Evolutionary conservation across 2,888 invertebrate species (phyloP).

Genomic region (Sisyra nigra): DNA sequence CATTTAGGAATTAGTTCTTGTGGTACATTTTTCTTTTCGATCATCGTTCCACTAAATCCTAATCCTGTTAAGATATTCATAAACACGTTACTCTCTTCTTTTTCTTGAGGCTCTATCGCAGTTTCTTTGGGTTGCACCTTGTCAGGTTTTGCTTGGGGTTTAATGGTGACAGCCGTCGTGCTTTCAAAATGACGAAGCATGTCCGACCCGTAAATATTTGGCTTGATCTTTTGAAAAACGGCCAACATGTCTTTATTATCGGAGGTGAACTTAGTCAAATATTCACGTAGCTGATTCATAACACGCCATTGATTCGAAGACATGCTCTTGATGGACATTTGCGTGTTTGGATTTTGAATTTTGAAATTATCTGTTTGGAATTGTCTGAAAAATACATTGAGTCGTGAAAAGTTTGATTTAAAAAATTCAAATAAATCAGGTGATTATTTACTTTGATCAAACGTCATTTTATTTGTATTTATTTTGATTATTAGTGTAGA

Average conservation of each 20-base stretch:
- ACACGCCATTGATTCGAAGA: too few relatives aligned
- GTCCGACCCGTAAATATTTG: slow-evolving; percentile 22
- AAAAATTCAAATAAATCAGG: too few relatives aligned
- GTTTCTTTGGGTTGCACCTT: slow-evolving; percentile 8
- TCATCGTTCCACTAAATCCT: slow-evolving; percentile 19
- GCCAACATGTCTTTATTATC: slow-evolving; percentile 19
- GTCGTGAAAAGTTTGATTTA: too few relatives aligned
- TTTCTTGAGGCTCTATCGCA: slow-evolving; percentile 9
- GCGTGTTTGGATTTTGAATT: too few relatives aligned
- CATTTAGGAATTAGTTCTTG: slow-evolving; percentile 10
- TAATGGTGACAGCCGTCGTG: slow-evolving; percentile 11
- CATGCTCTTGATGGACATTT: too few relatives aligned
- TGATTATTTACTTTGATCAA: too few relatives aligned
- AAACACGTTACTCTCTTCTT: slow-evolving; percentile 18
- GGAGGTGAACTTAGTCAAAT: too few relatives aligned
- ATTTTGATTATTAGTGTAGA: too few relatives aligned
- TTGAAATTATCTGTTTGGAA: too few relatives aligned
- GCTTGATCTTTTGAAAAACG: slow-evolving; percentile 30
- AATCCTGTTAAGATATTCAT: slow-evolving; percentile 28
- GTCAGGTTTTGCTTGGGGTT: slow-evolving; percentile 7
- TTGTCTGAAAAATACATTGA: too few relatives aligned
- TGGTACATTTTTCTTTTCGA: slow-evolving; percentile 17
- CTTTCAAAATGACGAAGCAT: slow-evolving; percentile 19
- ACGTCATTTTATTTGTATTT: too few relatives aligned
- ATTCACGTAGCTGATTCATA: too few relatives aligned